phyloP scores from a whole-genome alignment of 2,888 invertebrate genomes.

The Diachrysia chrysitis region DNA sequence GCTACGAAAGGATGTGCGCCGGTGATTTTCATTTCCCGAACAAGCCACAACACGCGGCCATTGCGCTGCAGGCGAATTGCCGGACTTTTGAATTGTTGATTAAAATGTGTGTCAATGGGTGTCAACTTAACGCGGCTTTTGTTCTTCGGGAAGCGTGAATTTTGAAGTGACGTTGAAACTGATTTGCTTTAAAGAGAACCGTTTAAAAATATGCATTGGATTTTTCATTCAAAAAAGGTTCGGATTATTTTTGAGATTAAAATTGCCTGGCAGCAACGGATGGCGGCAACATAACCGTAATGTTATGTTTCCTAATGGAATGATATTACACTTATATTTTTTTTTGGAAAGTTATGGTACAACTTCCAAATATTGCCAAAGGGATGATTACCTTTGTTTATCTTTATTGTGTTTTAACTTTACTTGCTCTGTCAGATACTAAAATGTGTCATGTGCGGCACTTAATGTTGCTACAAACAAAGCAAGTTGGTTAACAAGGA shows the following conservation, averaged over 20 bases:
- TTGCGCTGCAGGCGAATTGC: conserved; percentile 53
- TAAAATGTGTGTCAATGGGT: conserved; percentile 47
- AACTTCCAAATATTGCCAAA: neutral
- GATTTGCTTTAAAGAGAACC: conserved; percentile 5
- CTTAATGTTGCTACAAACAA: neutral
- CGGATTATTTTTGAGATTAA: neutral
- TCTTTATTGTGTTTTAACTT: too few species aligned
- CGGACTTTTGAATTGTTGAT: conserved; percentile 64
- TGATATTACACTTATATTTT: neutral
- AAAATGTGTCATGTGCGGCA: neutral
- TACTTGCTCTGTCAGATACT: neutral
- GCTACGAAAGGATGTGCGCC: conserved; percentile 68
- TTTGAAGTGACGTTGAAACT: neutral
- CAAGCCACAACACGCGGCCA: conserved; percentile 57
- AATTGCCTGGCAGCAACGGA: neutral
- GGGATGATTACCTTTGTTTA: neutral
- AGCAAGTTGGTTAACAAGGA: neutral
- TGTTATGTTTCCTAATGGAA: conserved; percentile 1
- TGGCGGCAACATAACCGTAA: neutral
- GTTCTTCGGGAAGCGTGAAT: conserved; percentile 13
- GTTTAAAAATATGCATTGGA: neutral
- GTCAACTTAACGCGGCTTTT: conserved; percentile 26
- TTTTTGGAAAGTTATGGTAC: neutral
- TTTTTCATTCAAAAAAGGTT: neutral
- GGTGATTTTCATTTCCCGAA: conserved; percentile 71